Percentiles rank a stretch among this genome's conserved stretches.
phyloP scores from a whole-genome alignment of 1,140 invertebrate genomes.

The Tetragonula clypearis region DNA sequence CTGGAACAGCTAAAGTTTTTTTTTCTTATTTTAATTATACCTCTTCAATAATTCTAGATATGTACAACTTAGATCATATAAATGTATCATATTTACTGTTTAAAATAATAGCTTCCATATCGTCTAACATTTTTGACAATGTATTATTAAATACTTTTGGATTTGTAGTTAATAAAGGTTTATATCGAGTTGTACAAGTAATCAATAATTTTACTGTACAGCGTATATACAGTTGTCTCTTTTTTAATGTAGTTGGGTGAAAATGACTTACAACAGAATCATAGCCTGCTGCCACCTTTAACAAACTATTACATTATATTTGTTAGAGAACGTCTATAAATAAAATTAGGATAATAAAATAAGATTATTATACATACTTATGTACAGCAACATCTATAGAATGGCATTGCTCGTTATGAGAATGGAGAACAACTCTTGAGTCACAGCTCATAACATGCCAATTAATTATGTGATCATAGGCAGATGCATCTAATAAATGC shows the following conservation, averaged over 20 bases:
- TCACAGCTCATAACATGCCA: conserved; percentile 91
- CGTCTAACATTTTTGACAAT: conserved; percentile 83
- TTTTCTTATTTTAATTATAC: conserved; percentile 14
- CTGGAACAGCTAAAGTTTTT: conserved; percentile 78
- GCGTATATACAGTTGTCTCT: conserved; percentile 84
- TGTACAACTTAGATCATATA: not conserved
- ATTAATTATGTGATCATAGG: conserved; percentile 87
- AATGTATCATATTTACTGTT: conserved; percentile 79
- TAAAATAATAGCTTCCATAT: conserved; percentile 83
- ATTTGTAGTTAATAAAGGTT: conserved; percentile 81
- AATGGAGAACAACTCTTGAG: conserved; percentile 85
- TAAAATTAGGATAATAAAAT: not conserved
- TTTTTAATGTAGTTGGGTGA: conserved; percentile 82
- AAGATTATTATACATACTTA: conserved; percentile 75
- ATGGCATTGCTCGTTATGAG: conserved; percentile 78
- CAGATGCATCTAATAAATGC: conserved; percentile 86
- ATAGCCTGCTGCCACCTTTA: conserved; percentile 85
- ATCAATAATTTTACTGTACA: conserved; percentile 84
- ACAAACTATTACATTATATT: conserved; percentile 78
- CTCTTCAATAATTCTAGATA: not conserved
- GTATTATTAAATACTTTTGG: conserved; percentile 82
- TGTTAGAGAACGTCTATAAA: conserved; percentile 30
- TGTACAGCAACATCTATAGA: conserved; percentile 82
- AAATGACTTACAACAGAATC: conserved; percentile 75
- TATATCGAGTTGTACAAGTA: conserved; percentile 83